Percentiles rank a stretch among this genome's conserved stretches.
These are phyloP conservation scores for Mellivora capensis DNA, from an alignment of 2,113 vertebrate genomes.

Conservation along the genomic window DNA sequence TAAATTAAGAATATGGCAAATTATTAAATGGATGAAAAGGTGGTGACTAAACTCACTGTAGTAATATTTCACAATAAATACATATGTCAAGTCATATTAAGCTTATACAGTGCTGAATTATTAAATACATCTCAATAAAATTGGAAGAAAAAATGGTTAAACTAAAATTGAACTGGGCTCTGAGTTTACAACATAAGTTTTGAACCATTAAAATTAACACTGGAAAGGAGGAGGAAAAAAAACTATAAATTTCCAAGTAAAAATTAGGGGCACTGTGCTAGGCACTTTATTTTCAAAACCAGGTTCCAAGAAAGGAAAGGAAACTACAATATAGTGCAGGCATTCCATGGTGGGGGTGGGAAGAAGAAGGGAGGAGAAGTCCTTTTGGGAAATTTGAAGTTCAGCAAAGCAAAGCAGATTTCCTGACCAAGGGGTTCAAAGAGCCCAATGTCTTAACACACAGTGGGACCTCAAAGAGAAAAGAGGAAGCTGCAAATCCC, in stretches of 20 bases:
- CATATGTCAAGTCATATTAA: background rate
- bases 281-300: background rate
- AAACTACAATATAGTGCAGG: background rate
- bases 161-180: background rate
- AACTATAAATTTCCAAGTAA: background rate
- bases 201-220: constrained; percentile 31
- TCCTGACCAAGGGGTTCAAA: background rate
- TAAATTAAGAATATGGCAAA: background rate
- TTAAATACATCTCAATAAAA: background rate
- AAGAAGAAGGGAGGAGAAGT: background rate
- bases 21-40: background rate
- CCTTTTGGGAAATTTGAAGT: background rate
- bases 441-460: background rate
- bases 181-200: background rate
- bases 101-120: background rate
- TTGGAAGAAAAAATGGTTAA: background rate
- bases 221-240: background rate
- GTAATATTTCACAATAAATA: background rate
- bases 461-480: background rate
- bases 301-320: background rate
- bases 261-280: background rate
- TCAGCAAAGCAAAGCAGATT: background rate
- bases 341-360: background rate
- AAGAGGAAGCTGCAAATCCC: background rate
- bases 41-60: background rate